phyloP scores from a whole-genome alignment of 2,888 invertebrate genomes.

The Ischnus inquisitorius region DNA sequence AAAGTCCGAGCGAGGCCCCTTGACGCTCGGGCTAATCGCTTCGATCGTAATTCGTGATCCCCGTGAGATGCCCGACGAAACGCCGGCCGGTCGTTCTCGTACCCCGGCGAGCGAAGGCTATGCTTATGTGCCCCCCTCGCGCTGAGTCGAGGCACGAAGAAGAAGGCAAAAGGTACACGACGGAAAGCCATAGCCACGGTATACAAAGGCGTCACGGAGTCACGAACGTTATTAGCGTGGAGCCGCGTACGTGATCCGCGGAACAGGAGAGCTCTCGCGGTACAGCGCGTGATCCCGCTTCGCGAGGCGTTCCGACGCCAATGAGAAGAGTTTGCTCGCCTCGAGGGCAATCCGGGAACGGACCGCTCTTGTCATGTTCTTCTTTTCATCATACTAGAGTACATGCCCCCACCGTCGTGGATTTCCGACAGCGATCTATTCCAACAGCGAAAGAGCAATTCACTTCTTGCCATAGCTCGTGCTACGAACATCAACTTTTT shows the following conservation, averaged over 20 bases:
- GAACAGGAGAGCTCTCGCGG: constrained; percentile 5
- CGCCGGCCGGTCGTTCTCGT: not conserved
- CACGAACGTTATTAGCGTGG: constrained; percentile 74
- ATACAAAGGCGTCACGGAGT: constrained; percentile 71
- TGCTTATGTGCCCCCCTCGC: constrained; percentile 40
- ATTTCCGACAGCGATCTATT: constrained; percentile 65
- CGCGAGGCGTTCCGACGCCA: constrained; percentile 61
- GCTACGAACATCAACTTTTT: constrained; percentile 56
- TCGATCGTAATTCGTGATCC: constrained; percentile 69
- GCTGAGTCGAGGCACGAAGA: constrained; percentile 39
- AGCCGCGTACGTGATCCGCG: constrained; percentile 65
- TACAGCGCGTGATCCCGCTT: constrained; percentile 41
- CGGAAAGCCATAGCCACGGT: constrained; percentile 18
- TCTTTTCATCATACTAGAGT: constrained; percentile 54
- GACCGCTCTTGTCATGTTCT: constrained; percentile 47
- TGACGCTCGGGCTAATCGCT: constrained; percentile 59
- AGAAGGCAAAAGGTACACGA: constrained; percentile 47
- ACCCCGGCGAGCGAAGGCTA: constrained; percentile 42
- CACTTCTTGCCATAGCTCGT: constrained; percentile 63
- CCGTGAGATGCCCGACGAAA: constrained; percentile 54
- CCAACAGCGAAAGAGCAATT: constrained; percentile 53
- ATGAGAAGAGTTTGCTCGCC: constrained; percentile 64
- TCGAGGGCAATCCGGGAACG: constrained; percentile 67
- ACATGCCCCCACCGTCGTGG: constrained; percentile 52
- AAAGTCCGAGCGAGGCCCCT: constrained; percentile 37